phyloP scores from a whole-genome alignment of 2,113 vertebrate genomes.

The Mystacornis crossleyi region DNA sequence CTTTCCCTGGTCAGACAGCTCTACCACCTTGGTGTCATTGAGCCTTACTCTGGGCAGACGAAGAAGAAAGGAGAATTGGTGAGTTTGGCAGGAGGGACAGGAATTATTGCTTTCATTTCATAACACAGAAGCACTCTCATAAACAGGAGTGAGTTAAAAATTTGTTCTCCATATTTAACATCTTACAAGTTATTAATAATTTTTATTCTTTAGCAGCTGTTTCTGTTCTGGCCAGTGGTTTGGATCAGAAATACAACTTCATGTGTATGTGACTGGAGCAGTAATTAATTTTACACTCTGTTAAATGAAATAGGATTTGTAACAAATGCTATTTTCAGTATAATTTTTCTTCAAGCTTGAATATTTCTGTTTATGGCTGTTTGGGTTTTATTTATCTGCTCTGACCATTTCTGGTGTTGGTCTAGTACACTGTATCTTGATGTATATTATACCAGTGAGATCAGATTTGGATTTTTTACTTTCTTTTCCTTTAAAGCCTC shows the following conservation, averaged over 20 bases:
- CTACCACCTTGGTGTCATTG: constrained; percentile 91
- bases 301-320: background rate
- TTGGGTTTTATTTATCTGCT: background rate
- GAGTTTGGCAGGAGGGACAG: constrained; percentile 49
- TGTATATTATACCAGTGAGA: background rate
- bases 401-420: background rate
- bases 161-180: background rate
- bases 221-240: background rate
- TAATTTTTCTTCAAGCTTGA: background rate
- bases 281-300: background rate
- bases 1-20: constrained; percentile 94
- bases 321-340: background rate
- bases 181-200: background rate
- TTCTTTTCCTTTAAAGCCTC: background rate
- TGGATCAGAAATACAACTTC: background rate
- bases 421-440: background rate
- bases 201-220: background rate
- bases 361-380: background rate
- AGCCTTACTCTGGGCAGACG: constrained; percentile 88
- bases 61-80: constrained; percentile 94
- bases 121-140: background rate
- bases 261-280: background rate
- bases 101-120: background rate
- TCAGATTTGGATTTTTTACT: background rate
- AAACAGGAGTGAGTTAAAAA: background rate